A percentile compares a stretch with the other conserved stretches of the same genome.
Conservation (phyloP, 2,797 vertebrate genomes). For the Tarsius wallacei region DNA sequence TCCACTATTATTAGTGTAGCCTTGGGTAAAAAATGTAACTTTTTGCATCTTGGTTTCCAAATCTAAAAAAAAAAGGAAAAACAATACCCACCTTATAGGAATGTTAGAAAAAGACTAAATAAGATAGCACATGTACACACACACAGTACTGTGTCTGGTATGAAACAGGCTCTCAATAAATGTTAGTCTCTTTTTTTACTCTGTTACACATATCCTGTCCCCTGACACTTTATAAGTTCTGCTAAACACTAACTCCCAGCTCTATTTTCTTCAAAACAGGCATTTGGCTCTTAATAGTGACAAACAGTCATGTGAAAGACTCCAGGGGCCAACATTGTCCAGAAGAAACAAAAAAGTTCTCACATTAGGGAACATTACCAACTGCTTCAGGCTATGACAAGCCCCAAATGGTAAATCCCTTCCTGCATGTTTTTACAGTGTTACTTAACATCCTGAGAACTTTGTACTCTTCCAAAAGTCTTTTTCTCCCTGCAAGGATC, state of each 20-base stretch:
- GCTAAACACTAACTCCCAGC: slow-evolving; percentile 40
- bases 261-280: slow-evolving; percentile 69
- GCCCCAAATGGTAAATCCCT: slow-evolving; percentile 25
- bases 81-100: neutral
- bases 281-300: slow-evolving; percentile 66
- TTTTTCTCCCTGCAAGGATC: slow-evolving; percentile 28
- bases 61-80: slow-evolving; percentile 61
- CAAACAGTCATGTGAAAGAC: slow-evolving; percentile 49
- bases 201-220: neutral
- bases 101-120: slow-evolving; percentile 11
- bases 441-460: slow-evolving; percentile 60
- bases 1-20: slow-evolving; percentile 19
- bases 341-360: slow-evolving; percentile 68
- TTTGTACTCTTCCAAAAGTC: slow-evolving; percentile 29
- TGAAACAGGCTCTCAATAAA: neutral
- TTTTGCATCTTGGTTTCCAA: slow-evolving; percentile 44
- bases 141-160: neutral
- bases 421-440: slow-evolving; percentile 58
- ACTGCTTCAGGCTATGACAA: slow-evolving; percentile 66
- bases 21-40: neutral
- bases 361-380: slow-evolving; percentile 21
- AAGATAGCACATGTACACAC: neutral
- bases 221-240: slow-evolving; percentile 43
- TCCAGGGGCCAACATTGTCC: neutral
- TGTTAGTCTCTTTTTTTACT: neutral